Conservation (phyloP, 2,797 vertebrate species). For the Notolepis coatsorum region DNA sequence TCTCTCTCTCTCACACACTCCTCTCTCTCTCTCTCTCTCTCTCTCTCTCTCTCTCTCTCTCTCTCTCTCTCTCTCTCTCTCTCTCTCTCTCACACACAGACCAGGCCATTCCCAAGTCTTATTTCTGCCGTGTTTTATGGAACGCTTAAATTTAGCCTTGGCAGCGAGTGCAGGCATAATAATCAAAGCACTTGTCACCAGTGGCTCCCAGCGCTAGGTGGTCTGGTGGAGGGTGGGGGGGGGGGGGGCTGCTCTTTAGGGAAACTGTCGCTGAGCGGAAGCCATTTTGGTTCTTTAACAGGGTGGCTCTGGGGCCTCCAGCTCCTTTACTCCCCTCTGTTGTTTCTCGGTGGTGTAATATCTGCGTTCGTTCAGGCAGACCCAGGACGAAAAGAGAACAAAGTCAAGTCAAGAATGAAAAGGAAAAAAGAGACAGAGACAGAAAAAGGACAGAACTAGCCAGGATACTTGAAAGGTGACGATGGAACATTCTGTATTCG, state of each 20-base stretch:
- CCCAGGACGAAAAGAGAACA: too few relatives aligned
- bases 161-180: conserved; percentile 80
- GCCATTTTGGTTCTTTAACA: conserved; percentile 38
- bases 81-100: conserved; percentile 69
- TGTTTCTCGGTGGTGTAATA: too few relatives aligned
- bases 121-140: conserved; percentile 83
- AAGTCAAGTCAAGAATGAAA: too few relatives aligned
- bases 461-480: too few relatives aligned
- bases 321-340: conserved; percentile 10
- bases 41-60: conserved; percentile 38
- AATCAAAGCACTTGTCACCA: conserved; percentile 81
- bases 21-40: conserved; percentile 11
- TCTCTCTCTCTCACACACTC: conserved; percentile 66
- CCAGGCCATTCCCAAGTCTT: conserved; percentile 82
- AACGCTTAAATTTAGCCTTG: conserved; percentile 86
- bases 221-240: too few relatives aligned
- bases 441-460: too few relatives aligned
- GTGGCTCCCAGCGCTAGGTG: conserved; percentile 79
- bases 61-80: conserved; percentile 61
- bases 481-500: too few relatives aligned
- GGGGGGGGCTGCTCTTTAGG: conserved; percentile 59
- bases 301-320: conserved; percentile 20
- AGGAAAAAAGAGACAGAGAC: too few relatives aligned
- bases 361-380: conserved; percentile 1
- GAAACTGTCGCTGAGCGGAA: conserved; percentile 61